Percentiles rank a stretch among this genome's conserved stretches.
Evolutionary conservation across 2,888 invertebrate genomes (phyloP).

Genomic region (Dichetophora obliterata): DNA sequence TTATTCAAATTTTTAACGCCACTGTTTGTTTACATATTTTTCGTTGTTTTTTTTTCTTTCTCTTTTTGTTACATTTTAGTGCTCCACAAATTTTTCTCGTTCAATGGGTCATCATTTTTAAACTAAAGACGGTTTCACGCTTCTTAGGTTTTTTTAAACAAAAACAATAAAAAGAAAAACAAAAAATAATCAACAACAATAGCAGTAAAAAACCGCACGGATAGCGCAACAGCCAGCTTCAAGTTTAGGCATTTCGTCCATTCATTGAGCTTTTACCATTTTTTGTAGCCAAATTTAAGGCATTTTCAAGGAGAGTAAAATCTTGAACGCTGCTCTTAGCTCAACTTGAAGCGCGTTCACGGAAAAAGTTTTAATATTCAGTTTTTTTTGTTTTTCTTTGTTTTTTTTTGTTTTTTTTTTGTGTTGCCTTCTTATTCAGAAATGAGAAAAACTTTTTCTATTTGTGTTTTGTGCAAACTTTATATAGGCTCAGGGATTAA

Average conservation of each 20-base stretch:
- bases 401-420: not conserved
- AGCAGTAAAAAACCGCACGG: not conserved
- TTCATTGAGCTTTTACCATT: not conserved
- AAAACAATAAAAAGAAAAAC: not conserved
- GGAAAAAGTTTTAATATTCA: not conserved
- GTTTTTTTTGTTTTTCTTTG: not conserved
- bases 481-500: conserved; percentile 19
- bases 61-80: not conserved
- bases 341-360: not conserved
- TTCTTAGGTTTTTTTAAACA: not conserved
- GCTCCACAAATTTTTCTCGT: conserved; percentile 6
- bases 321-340: not conserved
- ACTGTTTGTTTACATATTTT: conserved; percentile 21
- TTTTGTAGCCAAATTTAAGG: not conserved
- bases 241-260: not conserved
- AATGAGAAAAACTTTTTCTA: conserved; percentile 30
- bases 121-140: conserved; percentile 21
- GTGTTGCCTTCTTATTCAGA: not conserved
- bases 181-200: no score
- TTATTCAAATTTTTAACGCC: conserved; percentile 17
- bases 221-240: not conserved
- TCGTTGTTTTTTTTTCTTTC: not conserved
- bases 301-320: not conserved
- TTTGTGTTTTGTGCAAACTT: conserved; percentile 24
- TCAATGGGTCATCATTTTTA: conserved; percentile 27